phyloP scores from a whole-genome alignment of 1,140 invertebrate species.

The Tetramorium simillimum region DNA sequence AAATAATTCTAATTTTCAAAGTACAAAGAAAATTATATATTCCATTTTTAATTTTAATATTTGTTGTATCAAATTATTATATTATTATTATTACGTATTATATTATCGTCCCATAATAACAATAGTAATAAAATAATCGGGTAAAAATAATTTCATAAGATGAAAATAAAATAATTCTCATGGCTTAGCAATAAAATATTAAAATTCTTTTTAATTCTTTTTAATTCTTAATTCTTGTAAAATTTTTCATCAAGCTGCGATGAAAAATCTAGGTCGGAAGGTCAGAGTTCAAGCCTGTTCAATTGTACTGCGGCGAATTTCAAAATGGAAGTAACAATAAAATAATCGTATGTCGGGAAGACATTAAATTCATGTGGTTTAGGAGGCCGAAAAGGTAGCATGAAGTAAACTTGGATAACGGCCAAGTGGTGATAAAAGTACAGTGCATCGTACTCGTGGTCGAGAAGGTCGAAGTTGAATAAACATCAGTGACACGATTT shows the following conservation, averaged over 20 bases:
- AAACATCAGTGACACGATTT: background rate
- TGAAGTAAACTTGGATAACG: conserved; percentile 13
- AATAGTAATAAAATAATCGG: background rate
- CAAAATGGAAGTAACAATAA: conserved; percentile 1
- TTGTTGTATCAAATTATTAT: background rate
- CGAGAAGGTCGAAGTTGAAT: conserved; percentile 11
- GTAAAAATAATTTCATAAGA: background rate
- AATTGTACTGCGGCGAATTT: background rate
- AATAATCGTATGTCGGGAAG: conserved; percentile 7
- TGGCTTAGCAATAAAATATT: background rate
- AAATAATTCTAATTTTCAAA: background rate
- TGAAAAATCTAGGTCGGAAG: background rate
- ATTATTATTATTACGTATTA: background rate
- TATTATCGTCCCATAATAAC: background rate
- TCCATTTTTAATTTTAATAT: background rate
- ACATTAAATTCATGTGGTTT: conserved; percentile 16
- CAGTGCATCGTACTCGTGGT: background rate
- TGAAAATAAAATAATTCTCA: background rate
- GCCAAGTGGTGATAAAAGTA: conserved; percentile 2
- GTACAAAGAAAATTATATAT: background rate
- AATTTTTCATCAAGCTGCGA: background rate
- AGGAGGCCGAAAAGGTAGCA: background rate
- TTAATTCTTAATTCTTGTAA: background rate
- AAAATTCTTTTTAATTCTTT: background rate
- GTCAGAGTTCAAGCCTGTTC: conserved; percentile 1